A percentile compares a stretch with the other conserved stretches of the same genome.
Conservation (phyloP, 2,113 vertebrate genomes). For the Lota lota region DNA sequence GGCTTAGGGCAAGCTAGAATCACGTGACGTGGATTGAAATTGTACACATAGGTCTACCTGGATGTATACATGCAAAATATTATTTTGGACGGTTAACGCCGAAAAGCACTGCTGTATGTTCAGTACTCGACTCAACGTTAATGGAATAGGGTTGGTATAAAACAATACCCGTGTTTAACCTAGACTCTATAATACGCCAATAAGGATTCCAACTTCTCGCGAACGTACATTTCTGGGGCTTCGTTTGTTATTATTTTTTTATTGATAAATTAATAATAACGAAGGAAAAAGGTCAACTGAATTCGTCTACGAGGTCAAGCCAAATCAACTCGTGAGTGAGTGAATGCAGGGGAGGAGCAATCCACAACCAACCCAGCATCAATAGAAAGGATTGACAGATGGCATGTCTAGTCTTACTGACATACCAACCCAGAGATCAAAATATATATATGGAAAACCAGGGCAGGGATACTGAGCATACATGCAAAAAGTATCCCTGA, state of each 20-base stretch:
- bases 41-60: constrained; percentile 21
- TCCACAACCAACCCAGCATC: constrained; percentile 45
- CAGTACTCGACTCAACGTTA: constrained; percentile 7
- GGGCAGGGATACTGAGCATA: no score
- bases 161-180: no score
- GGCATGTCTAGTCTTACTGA: constrained; percentile 31
- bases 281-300: neutral
- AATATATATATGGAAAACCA: no score
- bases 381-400: constrained; percentile 56
- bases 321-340: neutral
- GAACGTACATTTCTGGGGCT: no score
- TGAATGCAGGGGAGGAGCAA: neutral
- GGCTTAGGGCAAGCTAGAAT: constrained; percentile 33
- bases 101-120: constrained; percentile 1
- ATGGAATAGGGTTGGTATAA: no score
- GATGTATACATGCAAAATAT: constrained; percentile 9
- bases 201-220: no score
- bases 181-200: no score
- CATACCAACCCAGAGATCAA: no score
- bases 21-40: constrained; percentile 56
- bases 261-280: no score
- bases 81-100: no score
- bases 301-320: constrained; percentile 59
- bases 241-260: no score
- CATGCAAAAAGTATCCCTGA: no score